Evolutionary conservation across 2,113 vertebrate species (phyloP).

Genomic region (Perognathus longimembris): DNA sequence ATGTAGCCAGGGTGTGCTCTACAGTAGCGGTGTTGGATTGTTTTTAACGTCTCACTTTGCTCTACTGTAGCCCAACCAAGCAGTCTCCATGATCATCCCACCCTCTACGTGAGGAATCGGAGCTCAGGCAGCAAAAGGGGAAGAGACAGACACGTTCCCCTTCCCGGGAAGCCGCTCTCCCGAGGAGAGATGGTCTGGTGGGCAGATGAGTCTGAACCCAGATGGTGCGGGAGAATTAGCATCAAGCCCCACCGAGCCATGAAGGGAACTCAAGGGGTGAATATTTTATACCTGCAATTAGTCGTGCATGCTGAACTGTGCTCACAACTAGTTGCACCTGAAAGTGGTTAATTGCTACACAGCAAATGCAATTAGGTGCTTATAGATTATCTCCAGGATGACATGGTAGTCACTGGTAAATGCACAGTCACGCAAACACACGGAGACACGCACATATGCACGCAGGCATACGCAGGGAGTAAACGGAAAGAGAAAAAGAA

Average conservation of each 20-base stretch:
- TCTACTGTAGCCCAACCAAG: background rate
- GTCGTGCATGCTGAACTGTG: conserved; percentile 72
- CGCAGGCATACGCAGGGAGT: too few relatives aligned
- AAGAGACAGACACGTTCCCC: background rate
- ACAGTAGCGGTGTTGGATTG: too few relatives aligned
- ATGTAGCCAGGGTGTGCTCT: background rate
- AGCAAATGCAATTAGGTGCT: conserved; percentile 79
- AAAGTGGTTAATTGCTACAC: conserved; percentile 78
- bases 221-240: conserved; percentile 59
- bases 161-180: background rate
- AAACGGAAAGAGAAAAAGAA: too few relatives aligned
- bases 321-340: conserved; percentile 79
- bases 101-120: background rate
- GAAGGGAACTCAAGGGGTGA: conserved; percentile 71
- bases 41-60: background rate
- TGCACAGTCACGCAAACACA: background rate
- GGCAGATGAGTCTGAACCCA: conserved; percentile 5
- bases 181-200: background rate
- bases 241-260: conserved; percentile 64
- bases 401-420: conserved; percentile 25
- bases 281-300: conserved; percentile 80
- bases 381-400: conserved; percentile 62
- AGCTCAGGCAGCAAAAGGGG: background rate
- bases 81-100: background rate
- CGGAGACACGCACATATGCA: too few relatives aligned